Evolutionary conservation across 1,140 invertebrate species (phyloP).

Genomic region (Diachasmimorpha longicaudata): DNA sequence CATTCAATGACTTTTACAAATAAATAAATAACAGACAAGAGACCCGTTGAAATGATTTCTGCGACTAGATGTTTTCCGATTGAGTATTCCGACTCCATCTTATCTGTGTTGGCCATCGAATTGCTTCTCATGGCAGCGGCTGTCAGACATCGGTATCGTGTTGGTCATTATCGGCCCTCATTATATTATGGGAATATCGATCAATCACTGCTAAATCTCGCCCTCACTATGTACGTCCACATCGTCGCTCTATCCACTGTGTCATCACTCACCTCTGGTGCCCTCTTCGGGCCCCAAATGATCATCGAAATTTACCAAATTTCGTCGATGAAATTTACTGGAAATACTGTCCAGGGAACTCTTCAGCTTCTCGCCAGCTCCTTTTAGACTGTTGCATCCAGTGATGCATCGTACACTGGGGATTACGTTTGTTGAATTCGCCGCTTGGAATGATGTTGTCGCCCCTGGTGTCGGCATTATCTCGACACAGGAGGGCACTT

Average conservation of each 20-base stretch:
- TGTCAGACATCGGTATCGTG: slow-evolving; percentile 43
- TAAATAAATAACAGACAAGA: not conserved
- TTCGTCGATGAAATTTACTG: slow-evolving; percentile 27
- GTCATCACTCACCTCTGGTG: too few species aligned
- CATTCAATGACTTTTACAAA: not conserved
- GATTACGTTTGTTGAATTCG: slow-evolving; percentile 56
- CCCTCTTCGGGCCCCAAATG: too few species aligned
- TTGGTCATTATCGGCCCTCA: slow-evolving; percentile 60
- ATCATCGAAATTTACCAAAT: slow-evolving; percentile 28
- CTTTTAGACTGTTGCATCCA: slow-evolving; percentile 34
- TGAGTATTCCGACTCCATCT: not conserved
- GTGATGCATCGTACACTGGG: slow-evolving; percentile 39
- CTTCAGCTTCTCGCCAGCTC: too few species aligned
- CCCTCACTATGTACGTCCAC: slow-evolving; percentile 30
- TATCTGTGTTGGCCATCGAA: slow-evolving; percentile 17
- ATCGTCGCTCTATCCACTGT: not conserved
- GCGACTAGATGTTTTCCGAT: not conserved
- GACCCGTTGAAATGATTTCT: not conserved
- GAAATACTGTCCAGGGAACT: slow-evolving; percentile 37
- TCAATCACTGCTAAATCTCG: slow-evolving; percentile 52
- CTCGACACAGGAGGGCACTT: slow-evolving; percentile 60
- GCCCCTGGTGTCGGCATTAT: slow-evolving; percentile 58
- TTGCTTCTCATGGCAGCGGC: slow-evolving; percentile 1
- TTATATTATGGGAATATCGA: slow-evolving; percentile 54
- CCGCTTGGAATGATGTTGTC: slow-evolving; percentile 58